phyloP scores from a whole-genome alignment of 2,113 vertebrate species.

The Piprites chloris region DNA sequence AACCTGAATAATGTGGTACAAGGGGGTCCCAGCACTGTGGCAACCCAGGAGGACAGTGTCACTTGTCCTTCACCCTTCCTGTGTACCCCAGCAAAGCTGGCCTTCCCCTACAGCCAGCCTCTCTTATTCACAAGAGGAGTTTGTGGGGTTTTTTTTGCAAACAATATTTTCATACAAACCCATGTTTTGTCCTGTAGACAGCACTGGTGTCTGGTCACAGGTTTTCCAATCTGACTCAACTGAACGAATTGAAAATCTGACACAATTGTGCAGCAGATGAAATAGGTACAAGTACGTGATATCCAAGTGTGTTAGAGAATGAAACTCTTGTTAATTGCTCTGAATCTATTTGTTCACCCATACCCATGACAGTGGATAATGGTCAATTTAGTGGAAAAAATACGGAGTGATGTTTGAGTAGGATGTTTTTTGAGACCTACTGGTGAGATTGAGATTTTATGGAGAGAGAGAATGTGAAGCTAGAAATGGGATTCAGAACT shows the following conservation, averaged over 20 bases:
- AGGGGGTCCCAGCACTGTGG: background rate
- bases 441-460: background rate
- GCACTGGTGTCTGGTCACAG: background rate
- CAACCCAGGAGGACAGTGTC: background rate
- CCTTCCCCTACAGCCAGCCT: background rate
- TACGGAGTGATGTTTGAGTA: fast-evolving
- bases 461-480: background rate
- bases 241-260: background rate
- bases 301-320: background rate
- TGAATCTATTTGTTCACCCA: background rate
- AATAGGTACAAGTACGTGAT: background rate
- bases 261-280: fast-evolving
- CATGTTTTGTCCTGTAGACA: background rate
- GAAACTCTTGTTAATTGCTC: background rate
- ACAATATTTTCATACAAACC: background rate
- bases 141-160: background rate
- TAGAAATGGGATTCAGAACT: background rate
- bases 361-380: background rate
- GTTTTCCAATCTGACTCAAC: background rate
- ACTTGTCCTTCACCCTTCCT: background rate
- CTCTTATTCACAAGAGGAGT: background rate
- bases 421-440: background rate
- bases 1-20: background rate
- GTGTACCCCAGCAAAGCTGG: background rate
- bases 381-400: background rate